Evolutionary conservation across 1,140 invertebrate genomes (phyloP), one percentile per base, ranked within the genome.

Genomic region (Panagrolaimus sp.): DNA sequence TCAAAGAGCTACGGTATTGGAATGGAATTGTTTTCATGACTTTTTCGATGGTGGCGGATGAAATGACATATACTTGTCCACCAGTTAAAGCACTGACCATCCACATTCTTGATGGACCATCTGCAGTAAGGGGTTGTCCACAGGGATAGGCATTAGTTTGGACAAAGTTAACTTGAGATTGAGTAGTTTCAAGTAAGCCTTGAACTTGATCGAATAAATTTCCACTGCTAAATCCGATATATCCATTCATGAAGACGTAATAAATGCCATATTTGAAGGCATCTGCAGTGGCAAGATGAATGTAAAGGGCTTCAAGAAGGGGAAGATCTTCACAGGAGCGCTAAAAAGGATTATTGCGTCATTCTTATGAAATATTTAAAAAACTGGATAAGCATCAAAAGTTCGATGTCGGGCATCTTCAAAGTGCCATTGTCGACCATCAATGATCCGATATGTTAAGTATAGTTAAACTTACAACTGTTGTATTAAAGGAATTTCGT

Each of bases 91-190:
- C 15, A 26, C 14, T 12, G 21, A 58, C 12, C 0, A 28, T n/a
- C 52, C 52, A 58, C 52, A 58, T 58, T 8, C 21, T 21, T 0
- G 10, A 12, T 4, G 28, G 21, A 58, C 28, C 52, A 8, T 21
- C 28, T 28, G 52, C 21, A 26, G 21, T 58, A 1, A 58, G 14
- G 1, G 52, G 21, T 28, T 26, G 14, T 0, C 52, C 52, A 21
- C 52, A 58, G 14, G 52, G 52, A 4, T 58, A 28, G 2, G 15
- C 17, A 4, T 28, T 58, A 21, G 28, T 26, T 58, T 58, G 21
- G 2, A 58, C 52, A 28, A 58, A 58, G 28, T 58, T 58, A 28
- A 58, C 52, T 58, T 58, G 15, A 14, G 52, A 58, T 58, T 58
- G 52, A 5, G 52, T 58, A n/a, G 12, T 21, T 58, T 58, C 52